These are phyloP conservation scores for Phyllostomus hastatus DNA, from an alignment of 2,113 vertebrate species.

Conservation along the genomic window DNA sequence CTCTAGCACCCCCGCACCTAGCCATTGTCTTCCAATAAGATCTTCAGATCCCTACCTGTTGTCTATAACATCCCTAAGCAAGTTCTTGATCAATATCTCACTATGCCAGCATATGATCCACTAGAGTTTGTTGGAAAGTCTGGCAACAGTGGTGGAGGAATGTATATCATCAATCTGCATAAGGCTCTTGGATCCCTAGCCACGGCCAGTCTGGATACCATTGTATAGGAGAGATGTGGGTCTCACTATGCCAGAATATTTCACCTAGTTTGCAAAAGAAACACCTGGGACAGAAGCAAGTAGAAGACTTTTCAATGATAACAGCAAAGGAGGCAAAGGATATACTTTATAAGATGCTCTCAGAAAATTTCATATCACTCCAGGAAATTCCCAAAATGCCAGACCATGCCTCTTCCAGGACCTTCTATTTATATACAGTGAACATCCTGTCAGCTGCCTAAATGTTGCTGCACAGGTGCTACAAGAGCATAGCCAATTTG, in stretches of 20 bases:
- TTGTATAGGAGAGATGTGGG: constrained; percentile 95
- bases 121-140: constrained; percentile 94
- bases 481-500: constrained; percentile 94
- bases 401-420: constrained; percentile 93
- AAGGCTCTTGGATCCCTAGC: constrained; percentile 89
- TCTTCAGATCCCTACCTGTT: constrained; percentile 90
- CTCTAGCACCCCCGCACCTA: constrained; percentile 85
- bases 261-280: constrained; percentile 91
- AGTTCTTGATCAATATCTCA: constrained; percentile 94
- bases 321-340: constrained; percentile 98
- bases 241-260: constrained; percentile 92
- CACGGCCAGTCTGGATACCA: constrained; percentile 90
- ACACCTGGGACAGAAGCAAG: constrained; percentile 97
- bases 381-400: constrained; percentile 98
- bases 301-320: constrained; percentile 99
- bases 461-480: constrained; percentile 92
- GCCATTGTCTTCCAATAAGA: constrained; percentile 93
- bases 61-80: constrained; percentile 92
- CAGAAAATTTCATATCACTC: constrained; percentile 90
- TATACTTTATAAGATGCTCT: constrained; percentile 96
- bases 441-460: constrained; percentile 87
- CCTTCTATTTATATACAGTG: constrained; percentile 95
- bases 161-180: constrained; percentile 93
- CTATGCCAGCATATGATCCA: constrained; percentile 92
- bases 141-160: constrained; percentile 95